Conservation (phyloP, 2,888 invertebrate genomes). For the Pollenia angustigena region DNA sequence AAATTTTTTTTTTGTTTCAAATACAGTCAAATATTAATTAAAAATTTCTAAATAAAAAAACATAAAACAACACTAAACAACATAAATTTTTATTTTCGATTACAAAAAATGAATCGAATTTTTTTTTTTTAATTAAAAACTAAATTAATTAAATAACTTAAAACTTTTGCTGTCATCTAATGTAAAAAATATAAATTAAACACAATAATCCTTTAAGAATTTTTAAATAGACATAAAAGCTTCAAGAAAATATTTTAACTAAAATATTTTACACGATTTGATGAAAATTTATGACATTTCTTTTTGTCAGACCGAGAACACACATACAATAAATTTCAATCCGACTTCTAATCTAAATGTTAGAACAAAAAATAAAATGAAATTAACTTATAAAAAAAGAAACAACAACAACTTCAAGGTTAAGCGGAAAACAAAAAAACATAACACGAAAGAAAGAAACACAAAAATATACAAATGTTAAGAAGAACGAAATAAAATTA, state of each 20-base stretch:
- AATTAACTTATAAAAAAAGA: slow-evolving; percentile 12
- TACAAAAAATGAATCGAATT: no score
- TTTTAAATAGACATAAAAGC: slow-evolving; percentile 27
- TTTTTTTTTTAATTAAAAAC: no score
- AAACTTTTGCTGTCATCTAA: slow-evolving; percentile 2
- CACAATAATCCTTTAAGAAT: slow-evolving; percentile 11
- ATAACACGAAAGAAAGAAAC: slow-evolving; percentile 8
- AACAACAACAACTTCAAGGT: slow-evolving; percentile 49
- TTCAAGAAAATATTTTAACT: slow-evolving; percentile 20
- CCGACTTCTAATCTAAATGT: slow-evolving; percentile 41
- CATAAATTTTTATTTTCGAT: no score
- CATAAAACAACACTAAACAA: not conserved
- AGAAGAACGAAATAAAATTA: slow-evolving; percentile 40
- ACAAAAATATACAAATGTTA: slow-evolving; percentile 31
- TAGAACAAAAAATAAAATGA: slow-evolving; percentile 12
- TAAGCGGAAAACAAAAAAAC: slow-evolving; percentile 61
- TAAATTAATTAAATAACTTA: not conserved
- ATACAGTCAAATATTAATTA: slow-evolving; percentile 30
- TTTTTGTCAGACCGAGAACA: slow-evolving; percentile 27
- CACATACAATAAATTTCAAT: slow-evolving; percentile 33
- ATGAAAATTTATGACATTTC: slow-evolving; percentile 56
- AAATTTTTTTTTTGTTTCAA: not conserved
- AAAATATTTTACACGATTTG: not conserved
- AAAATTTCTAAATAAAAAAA: not conserved
- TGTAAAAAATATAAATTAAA: slow-evolving; percentile 25